A percentile compares a stretch with the other conserved stretches of the same genome.
These are phyloP conservation scores for Thalassophryne amazonica DNA, from an alignment of 2,797 vertebrate species.

Conservation along the genomic window DNA sequence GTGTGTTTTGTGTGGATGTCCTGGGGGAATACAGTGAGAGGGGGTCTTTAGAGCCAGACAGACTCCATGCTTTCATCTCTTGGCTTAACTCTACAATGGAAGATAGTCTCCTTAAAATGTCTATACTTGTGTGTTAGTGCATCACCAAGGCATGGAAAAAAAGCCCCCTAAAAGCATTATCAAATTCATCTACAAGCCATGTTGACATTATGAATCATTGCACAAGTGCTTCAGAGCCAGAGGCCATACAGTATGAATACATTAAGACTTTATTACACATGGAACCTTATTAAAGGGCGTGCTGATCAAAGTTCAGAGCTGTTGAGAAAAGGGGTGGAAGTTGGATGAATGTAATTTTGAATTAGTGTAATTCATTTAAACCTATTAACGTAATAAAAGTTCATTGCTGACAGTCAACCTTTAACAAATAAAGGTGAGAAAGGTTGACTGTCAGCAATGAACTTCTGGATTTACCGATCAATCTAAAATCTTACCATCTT, in stretches of 20 bases:
- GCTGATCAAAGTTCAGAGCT: conserved; percentile 3
- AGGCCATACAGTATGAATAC: conserved; percentile 5
- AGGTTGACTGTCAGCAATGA: no score
- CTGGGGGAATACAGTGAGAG: conserved; percentile 49
- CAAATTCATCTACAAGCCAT: conserved; percentile 32
- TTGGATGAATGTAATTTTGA: no score
- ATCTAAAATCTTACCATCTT: no score
- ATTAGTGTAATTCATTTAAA: no score
- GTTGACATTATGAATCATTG: conserved; percentile 23
- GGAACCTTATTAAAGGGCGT: neutral
- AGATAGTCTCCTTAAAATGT: conserved; percentile 33
- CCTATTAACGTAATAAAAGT: no score
- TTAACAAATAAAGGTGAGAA: no score
- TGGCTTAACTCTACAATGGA: conserved; percentile 54
- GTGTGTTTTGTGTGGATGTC: conserved; percentile 51
- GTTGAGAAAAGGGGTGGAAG: neutral
- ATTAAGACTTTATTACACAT: conserved; percentile 18
- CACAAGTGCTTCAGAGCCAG: conserved; percentile 6
- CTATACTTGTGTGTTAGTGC: conserved; percentile 3
- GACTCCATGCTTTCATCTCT: conserved; percentile 64
- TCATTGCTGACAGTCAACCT: no score
- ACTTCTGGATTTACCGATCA: no score
- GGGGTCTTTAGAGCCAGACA: conserved; percentile 60
- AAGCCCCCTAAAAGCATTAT: conserved; percentile 37
- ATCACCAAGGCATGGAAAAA: conserved; percentile 5